Evolutionary conservation across 2,888 invertebrate species (phyloP).

Genomic region (Dendrolimus pini): DNA sequence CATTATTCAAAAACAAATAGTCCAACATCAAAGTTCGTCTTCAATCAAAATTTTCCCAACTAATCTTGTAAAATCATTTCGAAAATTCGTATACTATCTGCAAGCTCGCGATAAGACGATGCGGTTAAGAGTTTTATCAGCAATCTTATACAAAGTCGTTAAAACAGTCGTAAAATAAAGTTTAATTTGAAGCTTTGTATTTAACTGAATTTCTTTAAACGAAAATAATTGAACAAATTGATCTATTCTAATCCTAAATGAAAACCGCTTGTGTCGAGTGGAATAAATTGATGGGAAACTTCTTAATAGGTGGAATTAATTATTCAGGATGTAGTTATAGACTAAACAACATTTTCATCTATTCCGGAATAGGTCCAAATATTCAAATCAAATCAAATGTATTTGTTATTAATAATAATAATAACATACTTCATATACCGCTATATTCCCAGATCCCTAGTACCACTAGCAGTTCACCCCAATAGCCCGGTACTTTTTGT

Average conservation of each 20-base stretch:
- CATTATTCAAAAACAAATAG: too few species aligned
- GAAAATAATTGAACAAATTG: slow-evolving; percentile 19
- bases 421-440: too few species aligned
- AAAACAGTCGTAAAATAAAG: slow-evolving; percentile 55
- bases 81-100: slow-evolving; percentile 31
- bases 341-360: background rate
- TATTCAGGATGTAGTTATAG: background rate
- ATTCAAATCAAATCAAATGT: background rate
- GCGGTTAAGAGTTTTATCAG: slow-evolving; percentile 52
- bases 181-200: slow-evolving; percentile 43
- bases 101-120: slow-evolving; percentile 44
- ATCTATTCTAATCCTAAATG: background rate
- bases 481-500: too few species aligned
- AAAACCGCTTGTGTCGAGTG: background rate
- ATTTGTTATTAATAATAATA: too few species aligned
- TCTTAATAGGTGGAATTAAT: background rate
- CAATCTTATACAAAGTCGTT: slow-evolving; percentile 50
- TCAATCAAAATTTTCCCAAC: background rate
- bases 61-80: slow-evolving; percentile 17
- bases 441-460: too few species aligned
- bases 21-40: background rate
- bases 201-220: slow-evolving; percentile 31
- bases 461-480: too few species aligned
- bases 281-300: background rate
- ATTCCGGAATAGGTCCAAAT: background rate